Evolutionary conservation across 2,888 invertebrate genomes (phyloP).

Genomic region (Drosophila limbata): DNA sequence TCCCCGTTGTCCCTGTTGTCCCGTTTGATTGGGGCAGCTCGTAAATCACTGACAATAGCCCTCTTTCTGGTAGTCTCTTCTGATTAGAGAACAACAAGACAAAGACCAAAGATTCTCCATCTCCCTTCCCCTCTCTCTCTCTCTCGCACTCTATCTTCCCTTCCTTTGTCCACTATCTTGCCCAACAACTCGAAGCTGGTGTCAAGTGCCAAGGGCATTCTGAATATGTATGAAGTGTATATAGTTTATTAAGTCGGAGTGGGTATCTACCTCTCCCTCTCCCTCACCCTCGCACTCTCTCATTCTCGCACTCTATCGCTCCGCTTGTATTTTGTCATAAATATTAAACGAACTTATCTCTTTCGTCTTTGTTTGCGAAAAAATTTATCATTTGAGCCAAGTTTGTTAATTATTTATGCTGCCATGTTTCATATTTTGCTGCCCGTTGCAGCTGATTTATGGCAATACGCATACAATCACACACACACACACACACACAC

Average conservation of each 20-base stretch:
- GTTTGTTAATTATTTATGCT: constrained; percentile 85
- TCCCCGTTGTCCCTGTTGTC: constrained; percentile 58
- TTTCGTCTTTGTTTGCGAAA: constrained; percentile 65
- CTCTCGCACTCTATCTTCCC: neutral
- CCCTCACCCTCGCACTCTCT: neutral
- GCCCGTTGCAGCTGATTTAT: constrained; percentile 67
- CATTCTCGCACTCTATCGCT: constrained; percentile 1
- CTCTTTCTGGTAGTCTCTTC: constrained; percentile 14
- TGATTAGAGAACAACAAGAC: constrained; percentile 58
- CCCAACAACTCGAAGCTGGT: constrained; percentile 38
- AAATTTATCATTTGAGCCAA: constrained; percentile 82
- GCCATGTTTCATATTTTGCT: constrained; percentile 71
- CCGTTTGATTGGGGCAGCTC: constrained; percentile 79
- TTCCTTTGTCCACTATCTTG: neutral
- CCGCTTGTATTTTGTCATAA: constrained; percentile 82
- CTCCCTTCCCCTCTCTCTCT: neutral
- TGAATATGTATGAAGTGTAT: constrained; percentile 46
- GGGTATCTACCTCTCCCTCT: neutral
- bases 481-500: constrained; percentile 25
- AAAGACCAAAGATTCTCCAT: neutral
- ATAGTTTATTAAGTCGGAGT: constrained; percentile 33
- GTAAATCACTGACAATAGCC: constrained; percentile 82
- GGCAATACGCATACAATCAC: constrained; percentile 28
- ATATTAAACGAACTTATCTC: constrained; percentile 86
- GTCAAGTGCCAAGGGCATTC: constrained; percentile 78